phyloP scores from a whole-genome alignment of 2,797 vertebrate species.

The Microchirus variegatus region DNA sequence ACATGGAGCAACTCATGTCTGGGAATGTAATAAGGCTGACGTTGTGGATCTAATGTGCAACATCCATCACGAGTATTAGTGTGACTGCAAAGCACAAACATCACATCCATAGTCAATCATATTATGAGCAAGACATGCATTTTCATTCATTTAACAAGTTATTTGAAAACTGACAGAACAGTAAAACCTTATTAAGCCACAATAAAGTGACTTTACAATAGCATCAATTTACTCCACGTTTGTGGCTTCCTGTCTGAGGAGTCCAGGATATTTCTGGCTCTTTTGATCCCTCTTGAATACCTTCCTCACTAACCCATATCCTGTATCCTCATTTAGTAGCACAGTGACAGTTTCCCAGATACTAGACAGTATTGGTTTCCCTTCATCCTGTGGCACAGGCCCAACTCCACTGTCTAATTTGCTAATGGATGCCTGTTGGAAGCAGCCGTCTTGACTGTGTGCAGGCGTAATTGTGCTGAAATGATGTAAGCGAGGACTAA shows the following conservation, averaged over 20 bases:
- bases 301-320: conserved; percentile 59
- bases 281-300: conserved; percentile 53
- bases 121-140: not conserved
- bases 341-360: conserved; percentile 78
- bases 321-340: conserved; percentile 62
- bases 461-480: conserved; percentile 66
- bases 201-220: conserved; percentile 25
- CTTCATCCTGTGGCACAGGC: conserved; percentile 71
- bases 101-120: not conserved
- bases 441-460: conserved; percentile 39
- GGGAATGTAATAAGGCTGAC: conserved; percentile 58
- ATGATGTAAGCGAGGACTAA: conserved; percentile 74
- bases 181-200: conserved; percentile 34
- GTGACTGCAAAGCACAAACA: conserved; percentile 10
- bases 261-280: conserved; percentile 30
- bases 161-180: conserved; percentile 5
- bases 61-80: conserved; percentile 46
- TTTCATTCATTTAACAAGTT: conserved; percentile 12
- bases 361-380: conserved; percentile 71
- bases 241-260: conserved; percentile 47
- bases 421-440: conserved; percentile 82
- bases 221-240: conserved; percentile 40
- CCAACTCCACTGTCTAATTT: conserved; percentile 79
- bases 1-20: conserved; percentile 41
- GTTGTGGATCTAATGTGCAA: conserved; percentile 36